Evolutionary conservation across 2,888 invertebrate genomes (phyloP), one percentile per base, ranked within the genome.

Genomic region (Mythimna vitellina): DNA sequence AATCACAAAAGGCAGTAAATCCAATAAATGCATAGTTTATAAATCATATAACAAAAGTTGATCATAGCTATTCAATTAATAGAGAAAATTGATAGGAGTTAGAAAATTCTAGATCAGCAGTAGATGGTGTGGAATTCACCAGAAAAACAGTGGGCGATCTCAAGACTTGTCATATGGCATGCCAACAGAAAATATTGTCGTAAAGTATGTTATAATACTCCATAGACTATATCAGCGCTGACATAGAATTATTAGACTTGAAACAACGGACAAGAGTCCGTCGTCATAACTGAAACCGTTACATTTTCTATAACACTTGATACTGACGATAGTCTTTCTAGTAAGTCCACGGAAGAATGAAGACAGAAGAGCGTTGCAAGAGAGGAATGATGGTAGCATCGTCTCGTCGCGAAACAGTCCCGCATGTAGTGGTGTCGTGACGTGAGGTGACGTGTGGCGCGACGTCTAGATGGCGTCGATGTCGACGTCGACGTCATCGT

Each of bases 381-480:
- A 57, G 62, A 68, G 81, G 69, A 78, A 69, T 81, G 82, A 66
- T 53, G 3, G 65, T 42, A 69, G 63, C 54, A 65, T 78, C 72
- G 64, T 82, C 51, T 38, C 38, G 71, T 79, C 64, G 72, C 79
- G 78, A 71, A 78, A 82, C 82, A 67, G 56, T 54, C 64, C 57
- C 60, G 64, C 49, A 10, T 1, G 60, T 56, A 58, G 70, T 12
- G 8, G 74, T 42, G 69, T 5, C 20, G 68, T 29, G 65, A 53
- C 5, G 51, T 29, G 65, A 42, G n/a, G 65, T 57, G 73, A 17
- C 42, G 42, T 46, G 67, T 20, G 51, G 25, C 20, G 17, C 17
- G 67, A 25, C n/a, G 85, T 92, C 96, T 98, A 99, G 92, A 99
- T 99, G 94, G 98, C 99, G 97, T 99, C 99, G 93, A 99, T 99